Conservation (phyloP, 2,888 invertebrate genomes). For the Apamea crenata region DNA sequence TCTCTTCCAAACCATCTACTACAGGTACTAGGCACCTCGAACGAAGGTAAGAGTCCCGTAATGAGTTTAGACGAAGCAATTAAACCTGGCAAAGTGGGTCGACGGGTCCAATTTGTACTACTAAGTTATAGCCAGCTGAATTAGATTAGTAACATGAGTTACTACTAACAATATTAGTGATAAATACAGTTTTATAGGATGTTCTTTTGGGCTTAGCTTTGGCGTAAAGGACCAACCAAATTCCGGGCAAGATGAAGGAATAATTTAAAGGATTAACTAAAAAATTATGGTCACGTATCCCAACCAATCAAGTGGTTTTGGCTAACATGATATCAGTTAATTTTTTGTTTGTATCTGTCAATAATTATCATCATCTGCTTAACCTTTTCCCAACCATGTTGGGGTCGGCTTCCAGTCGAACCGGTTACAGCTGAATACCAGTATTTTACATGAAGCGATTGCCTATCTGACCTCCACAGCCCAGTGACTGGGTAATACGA, state of each 20-base stretch:
- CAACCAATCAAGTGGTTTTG: neutral
- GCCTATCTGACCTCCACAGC: too few relatives aligned
- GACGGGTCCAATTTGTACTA: constrained; percentile 74
- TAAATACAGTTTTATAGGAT: constrained; percentile 9
- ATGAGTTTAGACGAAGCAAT: constrained; percentile 77
- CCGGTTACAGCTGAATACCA: too few relatives aligned
- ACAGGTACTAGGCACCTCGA: constrained; percentile 26
- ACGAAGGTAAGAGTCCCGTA: constrained; percentile 63
- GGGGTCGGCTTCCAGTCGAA: too few relatives aligned
- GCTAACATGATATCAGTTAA: too few relatives aligned
- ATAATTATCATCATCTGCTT: too few relatives aligned
- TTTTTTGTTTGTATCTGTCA: neutral
- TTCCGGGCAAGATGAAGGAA: too few relatives aligned
- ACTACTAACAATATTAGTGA: constrained; percentile 30
- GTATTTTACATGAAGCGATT: too few relatives aligned
- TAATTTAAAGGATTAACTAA: neutral
- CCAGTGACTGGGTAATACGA: too few relatives aligned
- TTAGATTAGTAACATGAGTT: constrained; percentile 64
- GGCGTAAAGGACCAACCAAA: neutral
- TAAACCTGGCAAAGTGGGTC: constrained; percentile 73
- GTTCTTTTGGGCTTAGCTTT: neutral
- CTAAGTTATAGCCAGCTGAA: constrained; percentile 69
- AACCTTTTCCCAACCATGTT: too few relatives aligned
- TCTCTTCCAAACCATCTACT: constrained; percentile 5
- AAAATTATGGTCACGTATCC: neutral